These are phyloP conservation scores for Hymenopus coronatus DNA, from an alignment of 2,888 invertebrate genomes.

Conservation along the genomic window DNA sequence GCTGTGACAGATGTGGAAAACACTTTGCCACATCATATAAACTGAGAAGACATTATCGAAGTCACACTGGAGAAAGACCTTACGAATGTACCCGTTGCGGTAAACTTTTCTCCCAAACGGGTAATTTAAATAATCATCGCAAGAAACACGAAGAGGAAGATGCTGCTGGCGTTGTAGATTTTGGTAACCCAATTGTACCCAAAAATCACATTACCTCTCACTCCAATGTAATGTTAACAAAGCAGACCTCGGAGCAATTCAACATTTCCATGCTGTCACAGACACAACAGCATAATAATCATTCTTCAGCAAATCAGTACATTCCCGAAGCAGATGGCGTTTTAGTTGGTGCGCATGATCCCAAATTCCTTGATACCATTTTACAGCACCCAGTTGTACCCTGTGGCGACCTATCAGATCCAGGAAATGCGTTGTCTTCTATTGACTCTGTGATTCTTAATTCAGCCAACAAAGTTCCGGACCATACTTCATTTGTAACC, in stretches of 20 bases:
- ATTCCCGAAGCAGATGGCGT: not conserved
- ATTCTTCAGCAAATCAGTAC: not conserved
- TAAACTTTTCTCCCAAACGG: constrained; percentile 36
- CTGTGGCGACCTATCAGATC: not conserved
- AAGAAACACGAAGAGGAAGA: constrained; percentile 32
- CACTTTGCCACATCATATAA: constrained; percentile 37
- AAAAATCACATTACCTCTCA: constrained; percentile 1
- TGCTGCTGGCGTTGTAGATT: not conserved
- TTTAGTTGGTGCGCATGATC: not conserved
- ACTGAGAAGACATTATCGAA: constrained; percentile 36
- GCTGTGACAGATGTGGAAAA: constrained; percentile 38
- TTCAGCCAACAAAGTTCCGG: constrained; percentile 1
- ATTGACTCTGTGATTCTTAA: constrained; percentile 17
- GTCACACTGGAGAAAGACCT: constrained; percentile 38
- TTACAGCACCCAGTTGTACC: constrained; percentile 8
- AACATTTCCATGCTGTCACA: not conserved
- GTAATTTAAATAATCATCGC: constrained; percentile 37
- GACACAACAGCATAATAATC: not conserved
- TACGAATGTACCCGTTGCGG: constrained; percentile 36
- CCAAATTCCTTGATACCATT: constrained; percentile 18
- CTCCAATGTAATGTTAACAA: not conserved
- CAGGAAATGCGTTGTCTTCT: not conserved
- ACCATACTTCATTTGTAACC: constrained; percentile 11
- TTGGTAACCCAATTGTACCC: not conserved
- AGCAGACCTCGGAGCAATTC: not conserved